These are phyloP conservation scores for Pseudomyrmex pallidus DNA, from an alignment of 1,140 invertebrate genomes.

Conservation along the genomic window DNA sequence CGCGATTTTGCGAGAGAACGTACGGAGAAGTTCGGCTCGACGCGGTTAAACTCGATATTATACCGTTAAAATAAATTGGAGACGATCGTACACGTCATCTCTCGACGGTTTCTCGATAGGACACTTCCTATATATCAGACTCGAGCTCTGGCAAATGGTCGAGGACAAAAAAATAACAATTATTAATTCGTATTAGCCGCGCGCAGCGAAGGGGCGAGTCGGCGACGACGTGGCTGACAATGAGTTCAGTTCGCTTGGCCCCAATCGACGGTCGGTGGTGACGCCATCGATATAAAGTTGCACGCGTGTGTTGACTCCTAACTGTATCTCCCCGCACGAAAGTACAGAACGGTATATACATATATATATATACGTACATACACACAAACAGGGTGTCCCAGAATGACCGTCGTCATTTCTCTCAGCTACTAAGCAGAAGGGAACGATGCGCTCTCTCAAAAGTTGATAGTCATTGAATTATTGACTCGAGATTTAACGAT, in stretches of 20 bases:
- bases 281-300: slow-evolving; percentile 72
- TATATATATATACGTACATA: background rate
- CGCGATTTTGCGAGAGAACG: too few species aligned
- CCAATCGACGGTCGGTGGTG: slow-evolving; percentile 57
- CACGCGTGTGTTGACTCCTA: slow-evolving; percentile 63
- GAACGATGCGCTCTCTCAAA: slow-evolving; percentile 1
- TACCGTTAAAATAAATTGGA: slow-evolving; percentile 1
- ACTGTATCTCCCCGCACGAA: slow-evolving; percentile 68
- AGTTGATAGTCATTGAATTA: slow-evolving; percentile 26
- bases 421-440: slow-evolving; percentile 20
- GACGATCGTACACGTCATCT: background rate
- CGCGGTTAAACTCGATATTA: too few species aligned
- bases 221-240: slow-evolving; percentile 61
- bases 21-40: too few species aligned
- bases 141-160: slow-evolving; percentile 31
- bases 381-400: slow-evolving; percentile 32
- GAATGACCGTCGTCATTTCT: slow-evolving; percentile 35
- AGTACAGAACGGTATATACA: slow-evolving; percentile 19
- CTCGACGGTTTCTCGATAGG: slow-evolving; percentile 34
- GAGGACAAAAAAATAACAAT: slow-evolving; percentile 60
- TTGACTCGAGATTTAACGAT: background rate
- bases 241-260: slow-evolving; percentile 62
- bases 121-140: slow-evolving; percentile 20
- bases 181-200: slow-evolving; percentile 47
- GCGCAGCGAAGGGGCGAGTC: slow-evolving; percentile 44